Conservation (phyloP, 2,888 invertebrate species). For the Diloba caeruleocephala region DNA sequence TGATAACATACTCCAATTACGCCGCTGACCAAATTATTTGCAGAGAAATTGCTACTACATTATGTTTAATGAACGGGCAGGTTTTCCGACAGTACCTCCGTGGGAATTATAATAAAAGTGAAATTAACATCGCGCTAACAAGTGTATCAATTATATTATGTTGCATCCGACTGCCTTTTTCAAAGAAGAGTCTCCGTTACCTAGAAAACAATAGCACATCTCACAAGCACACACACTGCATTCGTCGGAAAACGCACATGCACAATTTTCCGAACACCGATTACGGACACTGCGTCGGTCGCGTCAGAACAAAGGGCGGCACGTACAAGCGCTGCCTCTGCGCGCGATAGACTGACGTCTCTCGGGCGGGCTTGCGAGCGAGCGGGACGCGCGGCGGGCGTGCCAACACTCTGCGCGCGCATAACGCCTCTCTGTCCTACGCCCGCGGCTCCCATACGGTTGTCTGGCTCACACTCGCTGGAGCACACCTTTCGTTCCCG, state of each 20-base stretch:
- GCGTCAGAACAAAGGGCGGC: conserved; percentile 83
- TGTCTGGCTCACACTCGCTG: conserved; percentile 75
- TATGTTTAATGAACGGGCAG: conserved; percentile 51
- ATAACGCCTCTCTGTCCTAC: conserved; percentile 75
- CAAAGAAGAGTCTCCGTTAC: conserved; percentile 80
- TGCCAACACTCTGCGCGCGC: conserved; percentile 85
- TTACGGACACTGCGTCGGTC: conserved; percentile 88
- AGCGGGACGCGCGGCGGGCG: conserved; percentile 88
- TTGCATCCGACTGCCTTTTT: conserved; percentile 80
- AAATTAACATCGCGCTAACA: conserved; percentile 74
- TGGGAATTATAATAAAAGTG: conserved; percentile 74
- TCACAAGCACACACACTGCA: conserved; percentile 88
- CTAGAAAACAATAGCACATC: conserved; percentile 89
- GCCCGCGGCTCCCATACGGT: conserved; percentile 63
- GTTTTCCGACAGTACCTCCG: conserved; percentile 61
- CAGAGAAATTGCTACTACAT: conserved; percentile 44
- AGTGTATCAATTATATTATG: conserved; percentile 72
- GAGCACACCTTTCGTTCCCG: conserved; percentile 88
- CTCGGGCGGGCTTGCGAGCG: conserved; percentile 73
- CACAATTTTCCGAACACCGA: conserved; percentile 89
- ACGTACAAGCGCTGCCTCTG: conserved; percentile 83
- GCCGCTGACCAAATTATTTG: conserved; percentile 44
- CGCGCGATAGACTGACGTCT: conserved; percentile 86
- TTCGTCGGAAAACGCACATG: conserved; percentile 88
- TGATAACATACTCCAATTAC: conserved; percentile 48